Base-by-base conservation (phyloP, 2,888 invertebrate genomes). In the Rhagium mordax region DNA sequence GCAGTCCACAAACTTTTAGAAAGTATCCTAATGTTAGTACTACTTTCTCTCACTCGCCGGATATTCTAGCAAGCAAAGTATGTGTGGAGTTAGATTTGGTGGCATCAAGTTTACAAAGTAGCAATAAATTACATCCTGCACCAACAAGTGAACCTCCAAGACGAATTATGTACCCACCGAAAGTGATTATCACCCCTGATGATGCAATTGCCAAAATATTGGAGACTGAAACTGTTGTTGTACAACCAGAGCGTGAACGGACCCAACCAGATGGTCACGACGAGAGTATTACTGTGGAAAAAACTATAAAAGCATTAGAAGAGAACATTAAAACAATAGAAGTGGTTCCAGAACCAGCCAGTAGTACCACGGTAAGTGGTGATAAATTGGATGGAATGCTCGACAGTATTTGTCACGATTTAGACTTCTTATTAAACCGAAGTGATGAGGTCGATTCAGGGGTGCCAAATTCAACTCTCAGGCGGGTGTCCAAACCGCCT, bases 371-470 rank as follows among this genome's bases (percentile, higher is more conserved):
- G 3, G 41, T 27, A 1, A 62, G 33, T 49, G 76, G 57, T 18
- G 86, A 87, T 74, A 88, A 86, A 73, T 78, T 89, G 41, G 91
- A 91, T 80, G 93, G 92, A 71, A 93, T 95, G 90, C 88, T 95
- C 62, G 93, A 94, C 88, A 92, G 94, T 84, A 96, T 96, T 83
- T 93, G 94, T 0, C 93, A 93, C 84, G 95, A 96, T 88, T 88
- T 96, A 80, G 94, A 95, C 88, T 95, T 95, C 88, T 88, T 96
- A 80, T 88, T 95, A 74, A 95, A 95, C 87, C 90, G 94, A 61
- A 84, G 78, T 49, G 83, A 83, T 10, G 84, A 83, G 15, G 76
- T 78, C 27, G 75, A 74, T 8, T 64, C 65, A 13, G 65, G 51
- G 16, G 33, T 74, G 57, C 66, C 67, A 33, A 70, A 72, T 29